Evolutionary conservation across 2,888 invertebrate genomes (phyloP).

Genomic region (Stratiomys singularior): DNA sequence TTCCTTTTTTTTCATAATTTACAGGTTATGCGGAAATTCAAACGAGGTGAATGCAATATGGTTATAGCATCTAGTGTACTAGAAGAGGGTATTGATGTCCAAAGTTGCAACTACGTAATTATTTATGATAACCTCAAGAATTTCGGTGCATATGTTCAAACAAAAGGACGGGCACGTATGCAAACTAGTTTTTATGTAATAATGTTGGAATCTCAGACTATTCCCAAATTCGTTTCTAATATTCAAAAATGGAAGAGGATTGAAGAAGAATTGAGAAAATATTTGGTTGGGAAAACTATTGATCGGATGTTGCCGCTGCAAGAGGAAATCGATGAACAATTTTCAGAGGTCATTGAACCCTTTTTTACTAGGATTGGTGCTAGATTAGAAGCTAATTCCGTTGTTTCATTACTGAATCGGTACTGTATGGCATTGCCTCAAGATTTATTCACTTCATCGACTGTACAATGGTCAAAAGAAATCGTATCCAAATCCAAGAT

Average conservation of each 20-base stretch:
- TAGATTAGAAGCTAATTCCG: conserved; percentile 55
- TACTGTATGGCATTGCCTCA: conserved; percentile 84
- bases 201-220: conserved; percentile 65
- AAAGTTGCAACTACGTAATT: conserved; percentile 82
- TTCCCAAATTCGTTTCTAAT: conserved; percentile 57
- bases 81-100: conserved; percentile 91
- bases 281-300: conserved; percentile 70
- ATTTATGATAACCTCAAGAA: conserved; percentile 77
- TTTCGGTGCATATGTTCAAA: conserved; percentile 87
- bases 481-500: neutral
- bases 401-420: conserved; percentile 71
- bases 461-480: conserved; percentile 65
- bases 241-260: conserved; percentile 67
- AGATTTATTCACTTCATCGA: conserved; percentile 77
- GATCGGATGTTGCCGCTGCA: conserved; percentile 68
- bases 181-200: conserved; percentile 71
- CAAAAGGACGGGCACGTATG: conserved; percentile 86
- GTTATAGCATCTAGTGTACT: conserved; percentile 82
- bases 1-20: neutral
- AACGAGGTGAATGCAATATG: conserved; percentile 71
- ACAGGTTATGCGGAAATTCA: conserved; percentile 69
- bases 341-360: conserved; percentile 63
- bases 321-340: conserved; percentile 69
- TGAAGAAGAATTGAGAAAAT: conserved; percentile 69
- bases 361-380: conserved; percentile 58